Base-by-base conservation (phyloP, 2,888 invertebrate genomes). In the Cephus pygmeus region DNA sequence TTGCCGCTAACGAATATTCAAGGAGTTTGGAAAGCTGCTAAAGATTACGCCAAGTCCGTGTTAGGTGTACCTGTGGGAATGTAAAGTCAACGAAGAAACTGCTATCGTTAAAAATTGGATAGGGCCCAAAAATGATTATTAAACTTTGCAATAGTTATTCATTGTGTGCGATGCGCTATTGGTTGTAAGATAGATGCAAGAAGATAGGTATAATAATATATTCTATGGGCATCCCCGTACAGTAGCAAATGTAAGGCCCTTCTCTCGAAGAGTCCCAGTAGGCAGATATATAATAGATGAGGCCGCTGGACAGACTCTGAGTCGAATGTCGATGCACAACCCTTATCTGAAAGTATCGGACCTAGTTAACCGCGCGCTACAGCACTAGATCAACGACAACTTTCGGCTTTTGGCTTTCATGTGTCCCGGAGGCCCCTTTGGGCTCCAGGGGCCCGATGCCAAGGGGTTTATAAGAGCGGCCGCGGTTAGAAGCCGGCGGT, bases 321-420 rank as follows among this genome's bases (percentile, higher is more conserved):
- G 78, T 78, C 78, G 75, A 80, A 80, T 74, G 74, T 79, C 76
- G 69, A 75, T 78, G 78, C 83, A 79, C 73, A 76, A 73, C 85
- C 86, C 85, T 88, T 89, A 90, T 89, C 89, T 87, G 83, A 86
- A 84, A 84, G 87, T 88, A 88, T 88, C 87, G 85, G 86, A 85
- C 87, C 88, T 89, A 90, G 90, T 90, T 90, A 90, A 90, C 86
- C 87, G 87, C 83, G 83, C 80, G 86, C 81, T 84, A 82, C 83
- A 83, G 88, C 90, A 90, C 90, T 90, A 90, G 90, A 91, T 91
- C 90, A 91, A 90, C 89, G 89, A 89, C 89, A 87, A 84, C 83
- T 89, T 89, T 90, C 89, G 89, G 90, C 88, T 86, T 85, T 86
- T 83, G 87, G 86, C 90, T 90, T 90, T 90, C 87, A 90, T 90